Evolutionary conservation across 2,888 invertebrate species (phyloP).

Genomic region (Tachina fera): DNA sequence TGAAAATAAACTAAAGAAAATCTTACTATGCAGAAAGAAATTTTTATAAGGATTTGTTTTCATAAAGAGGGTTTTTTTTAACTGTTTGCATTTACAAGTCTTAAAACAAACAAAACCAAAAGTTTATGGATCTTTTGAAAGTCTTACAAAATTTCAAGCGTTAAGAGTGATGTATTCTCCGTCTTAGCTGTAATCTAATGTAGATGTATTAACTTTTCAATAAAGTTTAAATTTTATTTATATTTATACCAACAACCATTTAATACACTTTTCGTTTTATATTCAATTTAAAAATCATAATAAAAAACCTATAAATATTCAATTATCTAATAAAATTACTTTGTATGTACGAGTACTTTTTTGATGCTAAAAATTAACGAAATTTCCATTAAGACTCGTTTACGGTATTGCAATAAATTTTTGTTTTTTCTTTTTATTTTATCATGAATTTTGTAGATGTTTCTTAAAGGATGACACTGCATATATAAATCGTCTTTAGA

Average conservation of each 20-base stretch:
- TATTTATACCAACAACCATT: neutral
- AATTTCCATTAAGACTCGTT: conserved; percentile 34
- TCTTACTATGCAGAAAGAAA: no score
- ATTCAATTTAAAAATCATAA: neutral
- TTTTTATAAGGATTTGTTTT: no score
- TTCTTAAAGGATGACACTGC: neutral
- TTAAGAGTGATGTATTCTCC: neutral
- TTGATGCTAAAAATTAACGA: conserved; percentile 37
- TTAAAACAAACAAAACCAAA: no score
- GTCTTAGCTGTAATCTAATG: neutral
- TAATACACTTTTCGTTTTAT: neutral
- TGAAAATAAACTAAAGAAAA: no score
- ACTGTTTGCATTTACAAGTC: no score
- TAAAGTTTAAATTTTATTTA: neutral
- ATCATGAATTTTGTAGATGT: no score
- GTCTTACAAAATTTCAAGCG: no score
- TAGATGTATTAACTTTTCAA: neutral
- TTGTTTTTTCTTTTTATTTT: neutral
- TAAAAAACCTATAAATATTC: conserved; percentile 38
- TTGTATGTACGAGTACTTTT: neutral
- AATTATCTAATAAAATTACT: conserved; percentile 30
- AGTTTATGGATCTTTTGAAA: no score
- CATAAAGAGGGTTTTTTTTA: no score
- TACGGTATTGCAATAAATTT: conserved; percentile 35
- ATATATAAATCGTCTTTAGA: neutral